These are phyloP conservation scores for Astreopora myriophthalma DNA, from an alignment of 64 coral and sea anemone genomes.

Conservation along the genomic window DNA sequence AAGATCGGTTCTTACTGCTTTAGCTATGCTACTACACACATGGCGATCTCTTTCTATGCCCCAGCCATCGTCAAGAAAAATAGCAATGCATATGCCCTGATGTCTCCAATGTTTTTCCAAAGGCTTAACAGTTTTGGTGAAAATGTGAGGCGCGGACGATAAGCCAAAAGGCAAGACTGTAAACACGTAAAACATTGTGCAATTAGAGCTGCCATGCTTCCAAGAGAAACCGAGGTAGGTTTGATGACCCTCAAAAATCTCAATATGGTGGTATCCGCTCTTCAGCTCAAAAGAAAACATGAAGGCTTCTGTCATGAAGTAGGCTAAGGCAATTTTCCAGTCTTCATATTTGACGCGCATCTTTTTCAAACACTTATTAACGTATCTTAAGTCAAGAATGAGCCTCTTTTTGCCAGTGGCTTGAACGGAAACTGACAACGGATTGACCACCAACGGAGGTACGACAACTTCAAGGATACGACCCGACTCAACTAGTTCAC, in stretches of 20 bases:
- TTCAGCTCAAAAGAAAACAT: constrained; percentile 38
- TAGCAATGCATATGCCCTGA: constrained; percentile 1
- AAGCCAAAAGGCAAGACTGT: constrained; percentile 24
- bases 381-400: constrained; percentile 57
- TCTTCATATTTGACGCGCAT: constrained; percentile 47
- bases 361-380: constrained; percentile 44
- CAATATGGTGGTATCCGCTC: constrained; percentile 27
- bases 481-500: background rate
- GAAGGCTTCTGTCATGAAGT: background rate
- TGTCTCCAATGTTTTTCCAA: background rate
- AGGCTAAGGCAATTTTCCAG: constrained; percentile 15
- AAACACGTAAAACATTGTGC: background rate
- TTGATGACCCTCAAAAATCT: background rate
- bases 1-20: background rate
- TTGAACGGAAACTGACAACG: constrained; percentile 42
- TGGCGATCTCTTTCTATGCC: background rate
- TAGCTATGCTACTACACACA: background rate
- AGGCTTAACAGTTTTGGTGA: constrained; percentile 9
- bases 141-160: constrained; percentile 7
- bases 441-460: constrained; percentile 46
- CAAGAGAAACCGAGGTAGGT: constrained; percentile 11
- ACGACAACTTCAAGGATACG: background rate
- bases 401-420: constrained; percentile 56
- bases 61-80: constrained; percentile 34
- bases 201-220: background rate